phyloP scores from a whole-genome alignment of 1,140 invertebrate species.

The Bacillus rossius region DNA sequence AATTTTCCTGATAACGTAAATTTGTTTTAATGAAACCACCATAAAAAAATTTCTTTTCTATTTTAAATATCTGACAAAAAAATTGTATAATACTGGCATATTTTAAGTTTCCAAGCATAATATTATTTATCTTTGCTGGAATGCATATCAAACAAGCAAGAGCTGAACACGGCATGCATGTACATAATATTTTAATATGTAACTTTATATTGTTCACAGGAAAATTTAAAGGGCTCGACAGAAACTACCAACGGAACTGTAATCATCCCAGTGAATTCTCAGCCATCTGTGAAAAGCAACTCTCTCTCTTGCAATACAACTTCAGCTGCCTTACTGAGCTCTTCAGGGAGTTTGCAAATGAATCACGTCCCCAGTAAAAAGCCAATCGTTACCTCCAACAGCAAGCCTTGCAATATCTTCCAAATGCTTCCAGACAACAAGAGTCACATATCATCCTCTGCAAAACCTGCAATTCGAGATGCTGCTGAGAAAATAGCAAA shows the following conservation, averaged over 20 bases:
- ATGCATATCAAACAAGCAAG: not conserved
- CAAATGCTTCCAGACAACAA: not conserved
- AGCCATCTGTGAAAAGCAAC: not conserved
- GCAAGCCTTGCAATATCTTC: not conserved
- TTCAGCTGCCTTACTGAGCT: too few relatives aligned
- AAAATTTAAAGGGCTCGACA: not conserved
- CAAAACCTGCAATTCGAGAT: slow-evolving; percentile 4
- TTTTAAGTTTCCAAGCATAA: not conserved
- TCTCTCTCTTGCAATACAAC: not conserved
- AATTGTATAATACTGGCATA: not conserved
- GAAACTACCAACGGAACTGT: slow-evolving; percentile 1
- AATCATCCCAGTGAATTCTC: slow-evolving; percentile 3
- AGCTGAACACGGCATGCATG: not conserved
- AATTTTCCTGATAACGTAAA: too few relatives aligned
- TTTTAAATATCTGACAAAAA: too few relatives aligned
- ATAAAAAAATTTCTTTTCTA: too few relatives aligned
- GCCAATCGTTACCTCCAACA: not conserved
- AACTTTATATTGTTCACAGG: not conserved
- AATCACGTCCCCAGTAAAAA: not conserved
- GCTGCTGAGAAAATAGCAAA: slow-evolving; percentile 1
- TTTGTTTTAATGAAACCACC: too few relatives aligned
- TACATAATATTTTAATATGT: not conserved
- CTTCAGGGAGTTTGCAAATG: not conserved
- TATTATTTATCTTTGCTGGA: not conserved
- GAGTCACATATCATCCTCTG: not conserved